A percentile compares a stretch with the other conserved stretches of the same genome.
phyloP scores from a whole-genome alignment of 2,888 invertebrate genomes.

The Lacanobia oleracea region DNA sequence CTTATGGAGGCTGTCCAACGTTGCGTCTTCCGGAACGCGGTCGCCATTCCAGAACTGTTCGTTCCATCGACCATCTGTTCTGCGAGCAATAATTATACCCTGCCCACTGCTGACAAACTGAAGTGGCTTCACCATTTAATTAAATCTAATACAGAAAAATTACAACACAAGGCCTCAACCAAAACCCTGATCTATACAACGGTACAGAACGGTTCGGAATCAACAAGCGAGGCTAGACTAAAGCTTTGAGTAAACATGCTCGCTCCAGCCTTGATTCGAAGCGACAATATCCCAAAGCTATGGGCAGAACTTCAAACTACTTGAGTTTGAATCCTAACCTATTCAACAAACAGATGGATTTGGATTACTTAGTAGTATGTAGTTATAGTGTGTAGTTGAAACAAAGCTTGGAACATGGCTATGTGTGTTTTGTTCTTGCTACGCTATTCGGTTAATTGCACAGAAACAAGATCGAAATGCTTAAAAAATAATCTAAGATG shows the following conservation, averaged over 20 bases:
- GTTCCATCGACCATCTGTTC: no score
- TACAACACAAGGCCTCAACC: conserved; percentile 3
- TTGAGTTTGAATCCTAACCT: conserved; percentile 52
- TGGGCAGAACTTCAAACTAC: conserved; percentile 57
- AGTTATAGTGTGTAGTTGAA: conserved; percentile 19
- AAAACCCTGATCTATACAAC: conserved; percentile 26
- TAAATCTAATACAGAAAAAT: conserved; percentile 9
- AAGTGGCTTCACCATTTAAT: background rate
- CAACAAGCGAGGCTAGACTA: conserved; percentile 52
- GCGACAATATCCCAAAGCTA: conserved; percentile 62
- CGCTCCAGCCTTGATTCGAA: conserved; percentile 51
- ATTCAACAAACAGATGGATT: conserved; percentile 52
- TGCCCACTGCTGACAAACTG: no score
- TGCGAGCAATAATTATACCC: no score
- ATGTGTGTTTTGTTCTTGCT: conserved; percentile 5
- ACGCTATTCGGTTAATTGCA: background rate
- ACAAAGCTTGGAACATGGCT: conserved; percentile 9
- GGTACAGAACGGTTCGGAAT: conserved; percentile 33
- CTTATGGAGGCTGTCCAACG: no score
- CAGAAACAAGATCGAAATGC: background rate
- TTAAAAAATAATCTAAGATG: background rate
- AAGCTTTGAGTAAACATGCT: conserved; percentile 55
- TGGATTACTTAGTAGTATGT: conserved; percentile 29
- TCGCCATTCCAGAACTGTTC: no score
- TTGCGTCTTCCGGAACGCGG: no score